These are phyloP conservation scores for Turnix velox DNA, from an alignment of 2,113 vertebrate species.

Conservation along the genomic window DNA sequence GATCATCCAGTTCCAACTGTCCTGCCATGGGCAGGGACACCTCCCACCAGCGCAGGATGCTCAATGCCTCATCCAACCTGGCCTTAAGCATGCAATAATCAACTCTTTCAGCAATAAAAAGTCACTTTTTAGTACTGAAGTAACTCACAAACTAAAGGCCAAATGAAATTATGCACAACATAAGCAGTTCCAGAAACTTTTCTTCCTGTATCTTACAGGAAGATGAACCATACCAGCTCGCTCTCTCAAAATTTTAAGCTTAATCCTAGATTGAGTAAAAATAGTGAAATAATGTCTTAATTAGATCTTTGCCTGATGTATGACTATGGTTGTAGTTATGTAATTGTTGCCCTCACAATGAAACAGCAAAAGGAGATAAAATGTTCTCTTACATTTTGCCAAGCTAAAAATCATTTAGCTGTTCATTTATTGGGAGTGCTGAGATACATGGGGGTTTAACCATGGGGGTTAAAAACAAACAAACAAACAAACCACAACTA, in stretches of 20 bases:
- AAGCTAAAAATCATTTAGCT: background rate
- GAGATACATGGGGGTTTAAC: rapidly evolving
- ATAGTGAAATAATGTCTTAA: background rate
- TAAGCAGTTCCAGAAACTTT: background rate
- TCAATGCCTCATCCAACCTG: no score
- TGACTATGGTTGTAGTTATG: background rate
- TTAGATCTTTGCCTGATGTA: background rate
- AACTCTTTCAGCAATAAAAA: background rate
- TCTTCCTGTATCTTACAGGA: background rate
- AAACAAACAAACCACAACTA: background rate
- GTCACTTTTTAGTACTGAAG: background rate
- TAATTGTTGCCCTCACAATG: background rate
- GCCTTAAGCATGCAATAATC: background rate
- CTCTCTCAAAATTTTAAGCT: background rate
- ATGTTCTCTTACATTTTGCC: rapidly evolving
- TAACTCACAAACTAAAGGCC: background rate
- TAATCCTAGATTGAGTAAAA: background rate
- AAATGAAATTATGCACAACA: background rate
- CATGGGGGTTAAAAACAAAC: rapidly evolving
- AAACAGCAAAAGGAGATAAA: background rate
- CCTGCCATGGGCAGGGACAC: no score
- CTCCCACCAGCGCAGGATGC: no score
- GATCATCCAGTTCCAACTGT: no score
- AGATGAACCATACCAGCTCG: background rate
- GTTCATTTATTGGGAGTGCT: background rate